A percentile compares a stretch with the other conserved stretches of the same genome.
These are phyloP conservation scores for Bolinopsis microptera DNA, from an alignment of 37 sponge, comb jelly and placozoan genomes.

Conservation along the genomic window DNA sequence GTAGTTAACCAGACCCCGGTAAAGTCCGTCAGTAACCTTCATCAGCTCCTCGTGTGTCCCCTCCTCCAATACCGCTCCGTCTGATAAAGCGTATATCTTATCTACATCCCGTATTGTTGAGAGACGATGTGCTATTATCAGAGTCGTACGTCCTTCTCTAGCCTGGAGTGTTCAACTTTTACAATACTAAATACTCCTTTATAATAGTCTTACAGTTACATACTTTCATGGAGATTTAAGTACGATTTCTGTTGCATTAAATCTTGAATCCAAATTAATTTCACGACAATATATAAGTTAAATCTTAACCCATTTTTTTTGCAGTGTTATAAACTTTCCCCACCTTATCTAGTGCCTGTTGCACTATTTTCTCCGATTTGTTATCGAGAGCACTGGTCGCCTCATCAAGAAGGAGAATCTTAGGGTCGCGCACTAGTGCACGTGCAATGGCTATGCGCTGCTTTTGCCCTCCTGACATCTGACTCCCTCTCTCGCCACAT, in stretches of 20 bases:
- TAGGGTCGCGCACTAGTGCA: slow-evolving; percentile 70
- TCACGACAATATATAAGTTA: too few relatives aligned
- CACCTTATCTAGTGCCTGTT: slow-evolving; percentile 88
- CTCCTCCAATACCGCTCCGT: slow-evolving; percentile 78
- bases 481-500: slow-evolving; percentile 68
- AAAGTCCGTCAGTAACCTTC: slow-evolving; percentile 68
- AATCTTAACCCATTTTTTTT: too few relatives aligned
- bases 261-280: too few relatives aligned
- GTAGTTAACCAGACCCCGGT: slow-evolving; percentile 72
- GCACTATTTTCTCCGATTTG: slow-evolving; percentile 76
- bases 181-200: too few relatives aligned
- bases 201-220: too few relatives aligned
- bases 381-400: slow-evolving; percentile 71
- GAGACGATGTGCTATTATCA: slow-evolving; percentile 90
- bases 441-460: slow-evolving; percentile 72
- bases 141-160: slow-evolving; percentile 79
- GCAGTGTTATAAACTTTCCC: too few relatives aligned
- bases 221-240: too few relatives aligned
- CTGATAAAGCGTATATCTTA: slow-evolving; percentile 78
- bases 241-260: too few relatives aligned
- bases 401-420: slow-evolving; percentile 71
- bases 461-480: slow-evolving; percentile 74
- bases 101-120: slow-evolving; percentile 89
- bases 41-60: slow-evolving; percentile 75
- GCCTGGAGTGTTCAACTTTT: too few relatives aligned